Conservation (phyloP, 2,888 invertebrate species). For the Hypomecis punctinalis region DNA sequence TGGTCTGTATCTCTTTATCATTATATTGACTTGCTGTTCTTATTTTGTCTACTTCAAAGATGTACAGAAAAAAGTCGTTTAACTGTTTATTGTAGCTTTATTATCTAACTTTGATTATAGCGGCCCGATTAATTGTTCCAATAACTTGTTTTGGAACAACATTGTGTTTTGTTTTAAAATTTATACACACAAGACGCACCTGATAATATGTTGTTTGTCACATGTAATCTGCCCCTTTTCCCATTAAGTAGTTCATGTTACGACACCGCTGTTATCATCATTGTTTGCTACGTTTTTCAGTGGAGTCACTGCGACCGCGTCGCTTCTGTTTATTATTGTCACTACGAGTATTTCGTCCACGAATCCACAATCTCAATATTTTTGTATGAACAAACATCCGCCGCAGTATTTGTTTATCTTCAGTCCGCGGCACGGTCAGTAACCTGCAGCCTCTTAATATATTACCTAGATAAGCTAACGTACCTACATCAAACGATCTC, state of each 20-base stretch:
- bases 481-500: constrained; percentile 33
- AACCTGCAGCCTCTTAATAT: constrained; percentile 50
- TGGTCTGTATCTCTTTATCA: neutral
- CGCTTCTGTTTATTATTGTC: constrained; percentile 40
- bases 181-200: constrained; percentile 13
- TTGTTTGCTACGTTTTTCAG: constrained; percentile 38
- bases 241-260: constrained; percentile 41
- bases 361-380: constrained; percentile 38
- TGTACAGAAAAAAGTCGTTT: neutral
- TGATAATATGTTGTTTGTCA: constrained; percentile 31
- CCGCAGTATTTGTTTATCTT: constrained; percentile 50
- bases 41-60: neutral
- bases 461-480: constrained; percentile 49
- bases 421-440: constrained; percentile 50
- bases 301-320: constrained; percentile 23
- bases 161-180: constrained; percentile 1
- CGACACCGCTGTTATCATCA: constrained; percentile 43
- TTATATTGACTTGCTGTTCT: neutral
- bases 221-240: constrained; percentile 29
- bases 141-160: constrained; percentile 11
- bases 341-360: constrained; percentile 28
- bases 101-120: neutral
- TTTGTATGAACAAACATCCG: constrained; percentile 50
- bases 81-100: neutral
- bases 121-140: neutral